A percentile compares a stretch with the other conserved stretches of the same genome.
Evolutionary conservation across 2,888 invertebrate genomes (phyloP).

Genomic region (Aquatica leii): DNA sequence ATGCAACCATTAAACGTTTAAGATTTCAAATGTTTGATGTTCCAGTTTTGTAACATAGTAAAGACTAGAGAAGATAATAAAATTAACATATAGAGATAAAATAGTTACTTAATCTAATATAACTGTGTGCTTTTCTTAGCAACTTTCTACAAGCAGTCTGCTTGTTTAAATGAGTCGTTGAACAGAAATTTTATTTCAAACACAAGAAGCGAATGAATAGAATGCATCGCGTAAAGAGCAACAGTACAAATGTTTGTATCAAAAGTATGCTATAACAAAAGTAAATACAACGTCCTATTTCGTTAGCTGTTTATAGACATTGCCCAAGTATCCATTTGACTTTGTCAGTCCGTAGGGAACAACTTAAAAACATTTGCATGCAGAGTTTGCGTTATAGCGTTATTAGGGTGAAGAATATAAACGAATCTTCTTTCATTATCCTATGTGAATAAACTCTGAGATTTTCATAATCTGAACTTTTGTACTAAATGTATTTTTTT

Average conservation of each 20-base stretch:
- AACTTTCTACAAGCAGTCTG: too few species aligned
- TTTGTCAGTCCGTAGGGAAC: slow-evolving; percentile 32
- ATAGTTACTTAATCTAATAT: too few species aligned
- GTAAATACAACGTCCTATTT: slow-evolving; percentile 32
- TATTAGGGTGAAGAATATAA: slow-evolving; percentile 37
- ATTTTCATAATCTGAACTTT: slow-evolving; percentile 30
- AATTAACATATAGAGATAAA: too few species aligned
- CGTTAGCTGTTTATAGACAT: slow-evolving; percentile 36
- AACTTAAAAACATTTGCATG: slow-evolving; percentile 36
- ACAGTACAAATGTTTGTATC: slow-evolving; percentile 8
- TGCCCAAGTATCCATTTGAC: slow-evolving; percentile 37
- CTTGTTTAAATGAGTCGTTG: too few species aligned
- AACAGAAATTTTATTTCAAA: too few species aligned
- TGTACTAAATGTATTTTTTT: slow-evolving; percentile 4
- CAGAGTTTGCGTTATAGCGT: slow-evolving; percentile 37
- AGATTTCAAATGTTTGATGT: too few species aligned
- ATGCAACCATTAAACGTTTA: too few species aligned
- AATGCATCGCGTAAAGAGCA: too few species aligned
- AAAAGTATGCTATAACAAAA: slow-evolving; percentile 23
- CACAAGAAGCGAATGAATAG: too few species aligned
- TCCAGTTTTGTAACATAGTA: too few species aligned
- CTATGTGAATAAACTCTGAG: slow-evolving; percentile 32
- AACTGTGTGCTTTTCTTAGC: too few species aligned
- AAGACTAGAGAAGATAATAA: too few species aligned
- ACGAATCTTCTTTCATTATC: slow-evolving; percentile 38